A percentile compares a stretch with the other conserved stretches of the same genome.
Conservation (phyloP, 2,888 invertebrate species). For the Pseudococcus longispinus region DNA sequence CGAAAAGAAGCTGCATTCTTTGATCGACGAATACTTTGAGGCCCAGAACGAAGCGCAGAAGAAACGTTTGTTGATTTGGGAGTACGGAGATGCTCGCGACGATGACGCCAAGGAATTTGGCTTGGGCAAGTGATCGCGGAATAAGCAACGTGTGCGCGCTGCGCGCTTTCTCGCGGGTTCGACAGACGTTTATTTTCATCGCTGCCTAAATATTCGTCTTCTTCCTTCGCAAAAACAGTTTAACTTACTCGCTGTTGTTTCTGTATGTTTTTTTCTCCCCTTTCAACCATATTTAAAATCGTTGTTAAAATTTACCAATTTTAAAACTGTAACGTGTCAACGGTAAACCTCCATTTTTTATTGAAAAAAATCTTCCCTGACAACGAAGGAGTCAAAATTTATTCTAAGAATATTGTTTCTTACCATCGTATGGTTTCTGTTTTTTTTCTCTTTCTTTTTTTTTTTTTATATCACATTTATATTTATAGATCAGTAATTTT, state of each 20-base stretch:
- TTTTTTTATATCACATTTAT: constrained; percentile 38
- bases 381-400: constrained; percentile 44
- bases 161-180: background rate
- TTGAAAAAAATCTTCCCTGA: background rate
- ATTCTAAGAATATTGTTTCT: constrained; percentile 11
- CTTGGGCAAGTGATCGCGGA: constrained; percentile 59
- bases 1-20: constrained; percentile 79
- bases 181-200: constrained; percentile 37
- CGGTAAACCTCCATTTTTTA: background rate
- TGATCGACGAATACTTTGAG: constrained; percentile 80
- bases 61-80: constrained; percentile 90
- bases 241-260: constrained; percentile 23
- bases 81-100: constrained; percentile 97
- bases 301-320: constrained; percentile 9
- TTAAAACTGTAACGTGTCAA: background rate
- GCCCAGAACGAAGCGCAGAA: constrained; percentile 88
- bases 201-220: constrained; percentile 56
- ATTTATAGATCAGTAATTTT: constrained; percentile 49
- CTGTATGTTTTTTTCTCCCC: background rate
- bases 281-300: background rate
- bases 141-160: background rate
- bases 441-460: background rate
- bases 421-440: constrained; percentile 38
- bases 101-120: constrained; percentile 84
- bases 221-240: constrained; percentile 52